Conservation (phyloP, 1,140 invertebrate species). For the Nephila pilipes region DNA sequence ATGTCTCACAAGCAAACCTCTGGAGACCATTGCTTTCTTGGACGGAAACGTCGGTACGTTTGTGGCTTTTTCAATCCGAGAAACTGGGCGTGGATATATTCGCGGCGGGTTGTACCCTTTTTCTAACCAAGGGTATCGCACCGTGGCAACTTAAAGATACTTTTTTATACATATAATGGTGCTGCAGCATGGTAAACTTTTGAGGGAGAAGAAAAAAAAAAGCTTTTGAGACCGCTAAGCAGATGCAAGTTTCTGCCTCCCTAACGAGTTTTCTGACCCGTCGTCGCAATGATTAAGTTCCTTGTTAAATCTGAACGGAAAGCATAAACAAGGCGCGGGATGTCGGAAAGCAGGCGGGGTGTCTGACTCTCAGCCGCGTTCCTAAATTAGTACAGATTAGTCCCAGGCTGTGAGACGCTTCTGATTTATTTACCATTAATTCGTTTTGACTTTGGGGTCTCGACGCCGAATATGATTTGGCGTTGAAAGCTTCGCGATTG, state of each 20-base stretch:
- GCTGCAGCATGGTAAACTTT: not conserved
- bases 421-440: conserved; percentile 67
- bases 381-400: conserved; percentile 70
- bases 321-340: conserved; percentile 58
- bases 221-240: not conserved
- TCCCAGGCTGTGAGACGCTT: conserved; percentile 53
- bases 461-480: not conserved
- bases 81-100: not conserved
- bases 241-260: conserved; percentile 32
- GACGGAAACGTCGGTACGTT: conserved; percentile 15
- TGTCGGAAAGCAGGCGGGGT: conserved; percentile 12
- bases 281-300: conserved; percentile 63
- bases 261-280: conserved; percentile 68
- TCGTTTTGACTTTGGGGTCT: conserved; percentile 15
- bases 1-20: not conserved
- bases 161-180: not conserved
- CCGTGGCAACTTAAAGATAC: not conserved
- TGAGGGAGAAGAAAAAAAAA: not conserved
- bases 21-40: not conserved
- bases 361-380: conserved; percentile 27
- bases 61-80: not conserved
- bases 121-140: not conserved
- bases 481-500: conserved; percentile 27
- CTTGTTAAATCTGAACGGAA: conserved; percentile 74
- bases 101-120: not conserved